Base-by-base conservation (phyloP, 2,888 invertebrate species). In the Chymomyza fuscimana region DNA sequence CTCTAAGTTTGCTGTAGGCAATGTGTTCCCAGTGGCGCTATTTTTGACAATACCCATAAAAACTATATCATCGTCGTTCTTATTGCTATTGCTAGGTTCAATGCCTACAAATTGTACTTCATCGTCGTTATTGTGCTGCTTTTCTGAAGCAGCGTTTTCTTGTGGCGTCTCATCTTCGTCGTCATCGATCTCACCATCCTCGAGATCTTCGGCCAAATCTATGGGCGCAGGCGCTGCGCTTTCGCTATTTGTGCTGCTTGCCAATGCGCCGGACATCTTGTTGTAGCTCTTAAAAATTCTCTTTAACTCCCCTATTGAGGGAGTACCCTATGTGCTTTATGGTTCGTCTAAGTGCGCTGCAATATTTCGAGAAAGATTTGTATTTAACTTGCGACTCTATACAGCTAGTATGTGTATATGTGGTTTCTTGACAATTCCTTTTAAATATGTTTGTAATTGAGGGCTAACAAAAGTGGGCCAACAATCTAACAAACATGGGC, bases 111-210 rank as follows among this genome's bases (percentile, higher is more conserved):
- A 78, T 58, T 79, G 77, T 12, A 72, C 72, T 60, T 82, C 77
- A 50, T 82, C 80, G n/a, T 65, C 70, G 15, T 29, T 60, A 25
- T n/a, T 16, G 15, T 56, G 15, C n/a, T 25, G 58, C 32, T 32
- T 32, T 12, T 60, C 29, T 25, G 19, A 59, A 10, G 59, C 40
- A 12, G 72, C 63, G 29, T 74, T 65, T 61, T 72, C 74, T 87
- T 90, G 51, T 81, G 89, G 73, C 51, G 89, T 88, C 82, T 93
- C 86, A 50, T 93, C 93, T 46, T 93, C 93, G 76, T 94, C 94
- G 71, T 94, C 93, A 81, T 96, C 96, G 81, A 97, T 96, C 92
- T 97, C 97, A 62, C 97, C 97, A 90, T 97, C 97, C 92, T 97
- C 97, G 78, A 97, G 93, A 90, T 97, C 96, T 88, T 95, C 94